A percentile compares a stretch with the other conserved stretches of the same genome.
phyloP scores from a whole-genome alignment of 2,888 invertebrate genomes.

The Coenonympha glycerion region DNA sequence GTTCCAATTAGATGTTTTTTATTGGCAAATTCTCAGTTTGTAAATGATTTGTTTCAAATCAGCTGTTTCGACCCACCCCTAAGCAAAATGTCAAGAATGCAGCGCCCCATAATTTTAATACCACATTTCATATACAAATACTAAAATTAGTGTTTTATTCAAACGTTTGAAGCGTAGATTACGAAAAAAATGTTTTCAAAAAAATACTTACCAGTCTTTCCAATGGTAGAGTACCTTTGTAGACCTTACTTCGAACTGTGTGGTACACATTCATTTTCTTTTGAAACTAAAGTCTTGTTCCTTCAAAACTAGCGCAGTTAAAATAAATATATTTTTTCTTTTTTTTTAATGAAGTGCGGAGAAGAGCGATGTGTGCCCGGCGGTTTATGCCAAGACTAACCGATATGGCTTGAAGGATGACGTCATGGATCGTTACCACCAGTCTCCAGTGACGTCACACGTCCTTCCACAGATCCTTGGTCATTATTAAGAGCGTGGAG shows the following conservation, averaged over 20 bases:
- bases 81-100: constrained; percentile 40
- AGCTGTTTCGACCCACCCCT: constrained; percentile 54
- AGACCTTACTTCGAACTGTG: constrained; percentile 45
- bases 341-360: constrained; percentile 20
- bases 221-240: constrained; percentile 43
- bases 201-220: constrained; percentile 52
- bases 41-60: constrained; percentile 41
- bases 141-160: no score
- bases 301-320: background rate
- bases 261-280: constrained; percentile 59
- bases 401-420: constrained; percentile 50
- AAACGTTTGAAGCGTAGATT: no score
- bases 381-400: constrained; percentile 46
- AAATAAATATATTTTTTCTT: constrained; percentile 6
- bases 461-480: constrained; percentile 46
- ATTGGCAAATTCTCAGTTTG: constrained; percentile 16
- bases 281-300: constrained; percentile 16
- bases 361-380: constrained; percentile 43
- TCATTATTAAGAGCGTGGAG: constrained; percentile 25
- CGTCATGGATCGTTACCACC: constrained; percentile 66
- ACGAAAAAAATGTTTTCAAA: no score
- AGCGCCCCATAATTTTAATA: background rate
- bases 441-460: constrained; percentile 61
- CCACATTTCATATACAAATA: constrained; percentile 14
- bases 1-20: constrained; percentile 12